Percentiles rank a stretch among this genome's conserved stretches.
Evolutionary conservation across 2,113 vertebrate species (phyloP).

Genomic region (Neodon shergylaensis): DNA sequence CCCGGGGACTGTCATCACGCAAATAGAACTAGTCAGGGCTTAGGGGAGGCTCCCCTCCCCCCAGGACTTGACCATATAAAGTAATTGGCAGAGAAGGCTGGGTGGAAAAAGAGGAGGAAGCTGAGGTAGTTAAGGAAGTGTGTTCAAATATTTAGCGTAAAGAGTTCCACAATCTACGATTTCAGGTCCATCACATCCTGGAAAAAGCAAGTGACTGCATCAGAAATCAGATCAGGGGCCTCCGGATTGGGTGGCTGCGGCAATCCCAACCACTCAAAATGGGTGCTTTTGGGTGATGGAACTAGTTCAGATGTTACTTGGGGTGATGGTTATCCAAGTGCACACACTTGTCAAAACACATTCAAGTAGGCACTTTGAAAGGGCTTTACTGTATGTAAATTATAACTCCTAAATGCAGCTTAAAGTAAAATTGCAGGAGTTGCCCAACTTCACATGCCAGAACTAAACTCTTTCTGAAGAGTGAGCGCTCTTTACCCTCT

Average conservation of each 20-base stretch:
- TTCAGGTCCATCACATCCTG: constrained; percentile 5
- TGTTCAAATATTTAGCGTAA: constrained; percentile 3
- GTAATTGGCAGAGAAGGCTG: background rate
- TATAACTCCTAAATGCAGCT: constrained; percentile 36
- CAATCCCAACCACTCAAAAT: background rate
- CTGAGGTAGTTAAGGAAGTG: background rate
- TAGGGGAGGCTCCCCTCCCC: background rate
- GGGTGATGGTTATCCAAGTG: background rate
- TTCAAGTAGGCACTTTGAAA: background rate
- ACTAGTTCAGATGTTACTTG: background rate
- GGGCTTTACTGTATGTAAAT: constrained; percentile 17
- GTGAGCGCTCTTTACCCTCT: background rate
- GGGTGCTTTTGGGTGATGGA: background rate
- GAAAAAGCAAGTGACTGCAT: constrained; percentile 12
- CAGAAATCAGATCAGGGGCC: background rate
- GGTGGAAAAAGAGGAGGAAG: constrained; percentile 14
- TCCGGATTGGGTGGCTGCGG: no score
- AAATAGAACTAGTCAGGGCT: background rate
- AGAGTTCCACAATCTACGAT: background rate
- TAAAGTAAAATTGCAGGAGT: background rate
- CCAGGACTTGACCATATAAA: constrained; percentile 43
- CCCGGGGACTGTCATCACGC: background rate
- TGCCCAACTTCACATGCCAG: background rate
- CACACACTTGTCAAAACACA: constrained; percentile 2
- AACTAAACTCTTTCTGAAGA: background rate